These are phyloP conservation scores for Salticus scenicus DNA, from an alignment of 2,888 invertebrate genomes.

Conservation along the genomic window DNA sequence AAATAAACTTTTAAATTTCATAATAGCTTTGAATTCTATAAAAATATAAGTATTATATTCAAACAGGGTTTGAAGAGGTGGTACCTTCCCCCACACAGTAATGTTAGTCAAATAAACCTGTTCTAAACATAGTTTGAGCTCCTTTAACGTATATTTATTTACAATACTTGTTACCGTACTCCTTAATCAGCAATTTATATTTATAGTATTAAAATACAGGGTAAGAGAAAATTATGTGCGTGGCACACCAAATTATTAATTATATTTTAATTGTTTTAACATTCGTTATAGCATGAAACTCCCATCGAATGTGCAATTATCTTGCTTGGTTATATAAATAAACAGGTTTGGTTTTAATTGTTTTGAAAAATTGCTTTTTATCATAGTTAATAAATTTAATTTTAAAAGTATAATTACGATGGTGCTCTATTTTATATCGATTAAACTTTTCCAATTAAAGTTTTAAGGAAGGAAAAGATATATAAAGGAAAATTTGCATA, in stretches of 20 bases:
- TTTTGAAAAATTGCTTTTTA: neutral
- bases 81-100: too few species aligned
- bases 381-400: neutral
- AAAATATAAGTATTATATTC: too few species aligned
- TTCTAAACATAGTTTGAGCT: too few species aligned
- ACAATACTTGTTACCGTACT: too few species aligned
- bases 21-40: too few species aligned
- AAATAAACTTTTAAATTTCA: too few species aligned
- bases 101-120: too few species aligned
- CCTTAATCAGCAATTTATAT: too few species aligned
- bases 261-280: neutral
- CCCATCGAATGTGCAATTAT: neutral
- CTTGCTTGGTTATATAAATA: neutral
- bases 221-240: too few species aligned
- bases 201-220: too few species aligned
- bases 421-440: neutral
- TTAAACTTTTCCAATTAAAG: neutral
- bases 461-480: neutral
- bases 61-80: too few species aligned
- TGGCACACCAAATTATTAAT: neutral
- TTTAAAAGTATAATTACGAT: neutral
- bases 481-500: neutral
- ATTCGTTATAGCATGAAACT: neutral
- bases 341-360: neutral
- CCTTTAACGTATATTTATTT: too few species aligned